These are phyloP conservation scores for Chrysina gloriosa DNA, from an alignment of 2,888 invertebrate genomes.

Conservation along the genomic window DNA sequence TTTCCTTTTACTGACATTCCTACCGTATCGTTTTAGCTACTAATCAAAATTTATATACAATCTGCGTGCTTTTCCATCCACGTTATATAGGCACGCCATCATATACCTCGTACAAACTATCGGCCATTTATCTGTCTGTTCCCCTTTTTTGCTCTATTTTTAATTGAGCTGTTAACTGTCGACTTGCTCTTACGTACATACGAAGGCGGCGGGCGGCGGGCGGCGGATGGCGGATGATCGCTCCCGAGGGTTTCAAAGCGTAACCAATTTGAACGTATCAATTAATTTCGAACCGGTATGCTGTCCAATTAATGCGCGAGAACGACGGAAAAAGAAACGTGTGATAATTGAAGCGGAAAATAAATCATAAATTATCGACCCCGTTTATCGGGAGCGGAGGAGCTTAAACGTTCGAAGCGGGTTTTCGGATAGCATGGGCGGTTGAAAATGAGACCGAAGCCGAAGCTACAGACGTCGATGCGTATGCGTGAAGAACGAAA, in stretches of 20 bases:
- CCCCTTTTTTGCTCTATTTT: not conserved
- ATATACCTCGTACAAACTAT: not conserved
- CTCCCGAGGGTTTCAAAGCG: not conserved
- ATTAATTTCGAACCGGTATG: constrained; percentile 1
- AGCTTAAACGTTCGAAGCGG: not conserved
- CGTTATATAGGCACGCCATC: too few species aligned
- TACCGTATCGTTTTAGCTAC: too few species aligned
- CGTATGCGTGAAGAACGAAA: not conserved
- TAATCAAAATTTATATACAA: too few species aligned
- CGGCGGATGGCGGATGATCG: not conserved
- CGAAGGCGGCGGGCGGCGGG: not conserved
- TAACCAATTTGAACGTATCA: constrained; percentile 15
- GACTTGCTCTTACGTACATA: not conserved
- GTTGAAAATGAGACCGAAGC: not conserved
- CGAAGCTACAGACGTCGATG: not conserved
- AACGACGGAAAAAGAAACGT: not conserved
- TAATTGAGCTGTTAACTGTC: constrained; percentile 10
- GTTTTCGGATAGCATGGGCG: not conserved
- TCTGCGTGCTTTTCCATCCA: too few species aligned
- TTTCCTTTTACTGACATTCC: too few species aligned
- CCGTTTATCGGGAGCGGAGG: not conserved
- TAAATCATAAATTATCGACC: constrained; percentile 26
- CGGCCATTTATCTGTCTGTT: not conserved
- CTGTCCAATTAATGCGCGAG: constrained; percentile 10
- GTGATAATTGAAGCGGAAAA: constrained; percentile 23